These are phyloP conservation scores for Pinctada fucata DNA, from an alignment of 2,888 invertebrate species.

Conservation along the genomic window DNA sequence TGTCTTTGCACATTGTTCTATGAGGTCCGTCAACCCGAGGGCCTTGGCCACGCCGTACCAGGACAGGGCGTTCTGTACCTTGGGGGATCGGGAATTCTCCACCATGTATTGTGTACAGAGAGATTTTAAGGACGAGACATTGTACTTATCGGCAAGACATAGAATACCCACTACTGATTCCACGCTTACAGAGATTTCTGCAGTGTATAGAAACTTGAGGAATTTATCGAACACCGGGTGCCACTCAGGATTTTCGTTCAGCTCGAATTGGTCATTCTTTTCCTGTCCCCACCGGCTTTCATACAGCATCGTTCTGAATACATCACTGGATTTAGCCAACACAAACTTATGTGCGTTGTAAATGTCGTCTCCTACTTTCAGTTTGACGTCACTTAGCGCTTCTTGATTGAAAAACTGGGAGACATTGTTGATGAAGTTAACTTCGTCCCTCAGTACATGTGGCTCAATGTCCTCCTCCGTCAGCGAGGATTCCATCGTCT, in stretches of 20 bases:
- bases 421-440: conserved; percentile 72
- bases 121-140: conserved; percentile 73
- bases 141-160: conserved; percentile 77
- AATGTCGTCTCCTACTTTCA: conserved; percentile 65
- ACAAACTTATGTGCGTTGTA: conserved; percentile 76
- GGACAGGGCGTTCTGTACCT: conserved; percentile 72
- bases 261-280: conserved; percentile 64
- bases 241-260: conserved; percentile 74
- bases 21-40: conserved; percentile 69
- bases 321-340: conserved; percentile 76
- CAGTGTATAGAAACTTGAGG: conserved; percentile 75
- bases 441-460: conserved; percentile 69
- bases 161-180: conserved; percentile 74
- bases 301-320: conserved; percentile 76
- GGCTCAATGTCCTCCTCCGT: conserved; percentile 35
- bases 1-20: conserved; percentile 73
- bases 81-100: conserved; percentile 73
- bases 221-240: conserved; percentile 73
- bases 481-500: conserved; percentile 35
- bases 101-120: conserved; percentile 75
- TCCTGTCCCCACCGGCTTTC: conserved; percentile 70
- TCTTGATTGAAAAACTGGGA: conserved; percentile 74
- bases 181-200: conserved; percentile 70
- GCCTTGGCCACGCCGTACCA: conserved; percentile 77
- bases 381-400: conserved; percentile 72